Evolutionary conservation across 2,888 invertebrate species (phyloP), one percentile per base, ranked within the genome.

Genomic region (Rhagophthalmus giganteus): DNA sequence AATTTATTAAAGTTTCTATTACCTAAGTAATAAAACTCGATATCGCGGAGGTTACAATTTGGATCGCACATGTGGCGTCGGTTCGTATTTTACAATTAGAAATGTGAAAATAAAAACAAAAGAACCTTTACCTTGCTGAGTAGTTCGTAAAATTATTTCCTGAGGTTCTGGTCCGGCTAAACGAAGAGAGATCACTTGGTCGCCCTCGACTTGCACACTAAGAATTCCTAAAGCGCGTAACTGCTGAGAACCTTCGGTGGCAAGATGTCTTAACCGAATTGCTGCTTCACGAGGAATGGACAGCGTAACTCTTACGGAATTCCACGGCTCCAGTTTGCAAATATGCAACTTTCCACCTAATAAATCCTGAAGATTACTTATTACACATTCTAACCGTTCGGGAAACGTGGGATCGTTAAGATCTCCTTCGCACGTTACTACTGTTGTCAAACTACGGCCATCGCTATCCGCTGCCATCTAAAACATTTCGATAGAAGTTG

Each of bases 261-360:
- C 96, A 73, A 97, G 80, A 76, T 91, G 91, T 66, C 94, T 85
- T 70, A 97, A 81, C 64, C 93, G 86, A 68, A 88, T 81, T 71
- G 96, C 96, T 71, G 96, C 96, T 79, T 95, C 95, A 74, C 90
- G 87, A 70, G 96, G 95, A 81, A 97, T 93, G 74, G 93, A 93
- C 82, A 97, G 88, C 79, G 95, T 96, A 76, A 97, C 94, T 78
- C 94, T 88, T 68, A 97, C 96, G 67, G 94, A 93, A 81, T 95
- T 94, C 94, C 94, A 97, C 82, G 96, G 96, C 84, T 96, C 96
- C 80, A 94, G 85, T 76, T 88, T 88, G 71, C 82, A 81, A 63
- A 88, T 81, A 71, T 80, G 79, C 67, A 86, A 75, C 67, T 77
- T 78, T 62, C 63, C 65, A 57, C 74, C 73, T 62, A 93, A 83